Conservation (phyloP, 2,113 vertebrate species). For the Aythya baeri region DNA sequence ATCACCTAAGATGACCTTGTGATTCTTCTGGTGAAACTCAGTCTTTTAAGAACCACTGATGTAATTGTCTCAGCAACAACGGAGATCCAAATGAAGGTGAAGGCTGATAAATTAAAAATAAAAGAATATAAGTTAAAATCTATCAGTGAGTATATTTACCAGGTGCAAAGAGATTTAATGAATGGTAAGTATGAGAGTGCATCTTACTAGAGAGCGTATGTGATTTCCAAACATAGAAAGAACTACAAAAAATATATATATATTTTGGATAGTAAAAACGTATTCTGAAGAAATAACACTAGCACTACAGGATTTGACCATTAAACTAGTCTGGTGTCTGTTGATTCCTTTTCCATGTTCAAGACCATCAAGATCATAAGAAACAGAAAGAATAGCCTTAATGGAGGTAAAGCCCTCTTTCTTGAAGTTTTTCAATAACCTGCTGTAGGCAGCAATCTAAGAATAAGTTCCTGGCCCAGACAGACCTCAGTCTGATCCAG, state of each 20-base stretch:
- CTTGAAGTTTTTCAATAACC: background rate
- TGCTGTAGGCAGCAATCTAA: background rate
- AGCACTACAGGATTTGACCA: background rate
- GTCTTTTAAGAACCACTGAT: background rate
- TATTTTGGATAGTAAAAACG: background rate
- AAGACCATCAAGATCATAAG: background rate
- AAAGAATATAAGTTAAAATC: background rate
- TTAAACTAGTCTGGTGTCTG: background rate
- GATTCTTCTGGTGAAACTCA: background rate
- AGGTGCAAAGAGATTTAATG: background rate
- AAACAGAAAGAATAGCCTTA: background rate
- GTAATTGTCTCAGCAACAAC: background rate
- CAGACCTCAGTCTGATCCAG: background rate
- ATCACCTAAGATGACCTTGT: background rate
- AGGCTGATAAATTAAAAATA: background rate
- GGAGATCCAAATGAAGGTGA: background rate
- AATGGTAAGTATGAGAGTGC: background rate
- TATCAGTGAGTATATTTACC: background rate
- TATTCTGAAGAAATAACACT: background rate
- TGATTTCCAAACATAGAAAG: background rate
- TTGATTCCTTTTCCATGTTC: background rate
- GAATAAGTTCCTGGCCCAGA: background rate
- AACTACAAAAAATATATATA: background rate
- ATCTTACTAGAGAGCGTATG: background rate
- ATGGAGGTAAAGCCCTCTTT: background rate